phyloP scores from a whole-genome alignment of 2,113 vertebrate species.

The Peromyscus californicus region DNA sequence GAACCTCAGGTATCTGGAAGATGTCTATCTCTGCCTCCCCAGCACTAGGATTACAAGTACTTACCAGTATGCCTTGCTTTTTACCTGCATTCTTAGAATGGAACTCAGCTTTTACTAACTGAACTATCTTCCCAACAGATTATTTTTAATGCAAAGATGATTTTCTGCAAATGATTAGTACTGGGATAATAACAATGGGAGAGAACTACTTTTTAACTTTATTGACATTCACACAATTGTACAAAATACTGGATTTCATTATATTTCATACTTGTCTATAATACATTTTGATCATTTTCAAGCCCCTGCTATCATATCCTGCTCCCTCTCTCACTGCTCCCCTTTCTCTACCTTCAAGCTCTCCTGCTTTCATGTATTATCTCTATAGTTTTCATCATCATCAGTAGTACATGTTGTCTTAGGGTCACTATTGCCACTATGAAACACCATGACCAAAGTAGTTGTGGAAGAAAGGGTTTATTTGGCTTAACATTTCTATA shows the following conservation, averaged over 20 bases:
- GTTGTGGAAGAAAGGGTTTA: neutral
- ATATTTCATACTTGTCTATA: neutral
- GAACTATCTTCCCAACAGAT: neutral
- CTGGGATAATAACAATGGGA: neutral
- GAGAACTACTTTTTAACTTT: neutral
- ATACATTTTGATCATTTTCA: neutral
- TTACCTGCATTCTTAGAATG: neutral
- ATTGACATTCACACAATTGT: neutral
- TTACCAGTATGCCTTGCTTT: no score
- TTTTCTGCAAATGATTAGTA: neutral
- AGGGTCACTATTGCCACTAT: neutral
- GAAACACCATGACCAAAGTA: neutral
- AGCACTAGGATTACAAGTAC: neutral
- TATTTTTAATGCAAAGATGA: constrained; percentile 12
- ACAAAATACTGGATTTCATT: neutral
- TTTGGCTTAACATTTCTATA: neutral
- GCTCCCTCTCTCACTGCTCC: neutral
- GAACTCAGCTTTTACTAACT: neutral
- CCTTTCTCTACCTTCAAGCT: neutral
- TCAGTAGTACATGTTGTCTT: neutral
- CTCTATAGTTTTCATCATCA: neutral
- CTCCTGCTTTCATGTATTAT: neutral
- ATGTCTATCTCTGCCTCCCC: neutral
- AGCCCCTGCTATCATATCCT: neutral
- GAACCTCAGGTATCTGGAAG: neutral